These are phyloP conservation scores for Glossosoma conforme DNA, from an alignment of 1,140 invertebrate genomes.

Conservation along the genomic window DNA sequence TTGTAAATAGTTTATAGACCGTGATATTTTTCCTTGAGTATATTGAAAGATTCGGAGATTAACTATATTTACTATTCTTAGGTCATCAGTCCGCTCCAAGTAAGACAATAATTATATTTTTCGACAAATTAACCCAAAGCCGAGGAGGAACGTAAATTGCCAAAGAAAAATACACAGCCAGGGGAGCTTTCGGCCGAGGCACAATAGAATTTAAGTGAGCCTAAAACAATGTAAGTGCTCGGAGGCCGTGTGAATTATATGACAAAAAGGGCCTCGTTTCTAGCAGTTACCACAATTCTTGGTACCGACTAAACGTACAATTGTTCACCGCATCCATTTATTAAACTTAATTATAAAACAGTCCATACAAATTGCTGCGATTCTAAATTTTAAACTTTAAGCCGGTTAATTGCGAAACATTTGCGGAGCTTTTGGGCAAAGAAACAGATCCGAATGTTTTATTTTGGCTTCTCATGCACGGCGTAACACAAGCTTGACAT, in stretches of 20 bases:
- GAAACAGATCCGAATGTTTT: too few relatives aligned
- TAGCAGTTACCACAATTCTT: constrained; percentile 1
- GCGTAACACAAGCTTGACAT: too few relatives aligned
- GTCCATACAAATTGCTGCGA: constrained; percentile 24
- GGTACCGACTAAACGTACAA: neutral
- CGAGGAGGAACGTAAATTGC: neutral
- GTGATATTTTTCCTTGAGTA: too few relatives aligned
- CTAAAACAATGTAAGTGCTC: constrained; percentile 13
- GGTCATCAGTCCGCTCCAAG: too few relatives aligned
- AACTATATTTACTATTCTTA: too few relatives aligned
- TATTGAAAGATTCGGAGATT: too few relatives aligned
- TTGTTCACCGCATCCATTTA: constrained; percentile 17
- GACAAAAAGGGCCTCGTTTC: constrained; percentile 17
- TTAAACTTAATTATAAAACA: constrained; percentile 24
- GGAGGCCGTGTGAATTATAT: constrained; percentile 12
- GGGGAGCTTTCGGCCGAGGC: neutral
- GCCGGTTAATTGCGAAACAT: constrained; percentile 19
- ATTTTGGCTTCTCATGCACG: too few relatives aligned
- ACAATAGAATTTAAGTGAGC: constrained; percentile 12
- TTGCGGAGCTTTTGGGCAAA: too few relatives aligned
- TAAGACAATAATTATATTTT: constrained; percentile 13
- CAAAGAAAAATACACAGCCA: constrained; percentile 9
- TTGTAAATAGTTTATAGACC: too few relatives aligned
- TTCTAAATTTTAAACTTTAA: constrained; percentile 18
- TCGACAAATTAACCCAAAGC: constrained; percentile 11